Base-by-base conservation (phyloP, 1,140 invertebrate species). In the Proctacanthus coquilletti region DNA sequence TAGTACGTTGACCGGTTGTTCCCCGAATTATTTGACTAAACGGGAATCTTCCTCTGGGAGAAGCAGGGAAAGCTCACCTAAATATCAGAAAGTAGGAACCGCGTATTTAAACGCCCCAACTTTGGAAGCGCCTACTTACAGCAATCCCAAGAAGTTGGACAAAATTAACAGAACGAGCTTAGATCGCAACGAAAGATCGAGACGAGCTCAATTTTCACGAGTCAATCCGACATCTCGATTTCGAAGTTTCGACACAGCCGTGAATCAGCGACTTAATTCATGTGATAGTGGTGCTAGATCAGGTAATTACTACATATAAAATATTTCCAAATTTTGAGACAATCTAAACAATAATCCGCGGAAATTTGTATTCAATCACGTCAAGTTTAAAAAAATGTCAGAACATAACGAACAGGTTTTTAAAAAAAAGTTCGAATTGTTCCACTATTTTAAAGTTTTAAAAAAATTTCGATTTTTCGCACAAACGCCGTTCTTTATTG, bases 201-300 rank as follows among this genome's bases (percentile, higher is more conserved):
- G 54, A 5, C 57, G 56, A 34, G 49, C 56, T 1, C 54, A 60
- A 34, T 60, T 56, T 32, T 13, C 48, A 29, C 33, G 47, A 47
- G 5, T 36, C 44, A 10, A 42, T 45, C 27, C 42, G 35, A 48
- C 54, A 29, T 58, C 55, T 25, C 44, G 56, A 6, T 60, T 60
- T 36, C 48, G 57, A 25, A 60, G 56, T 38, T 56, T 60, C 18
- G 57, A 60, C 31, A 52, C 49, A 18, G 46, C 46, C 14, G 47
- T 49, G 21, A 60, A 47, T 36, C 51, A 56, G 30, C 47, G 57
- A 5, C 45, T 60, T 3, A 60, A 60, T 39, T 60, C 57, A 9
- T 60, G 57, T 36, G 57, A 60, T 36, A 60, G 57, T 19, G 57
- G 57, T 11, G 57, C 57, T 8, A 42, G 57, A 46, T 60, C 57